Evolutionary conservation across 2,888 invertebrate species (phyloP).

Genomic region (Sphaerophoria rueppellii): DNA sequence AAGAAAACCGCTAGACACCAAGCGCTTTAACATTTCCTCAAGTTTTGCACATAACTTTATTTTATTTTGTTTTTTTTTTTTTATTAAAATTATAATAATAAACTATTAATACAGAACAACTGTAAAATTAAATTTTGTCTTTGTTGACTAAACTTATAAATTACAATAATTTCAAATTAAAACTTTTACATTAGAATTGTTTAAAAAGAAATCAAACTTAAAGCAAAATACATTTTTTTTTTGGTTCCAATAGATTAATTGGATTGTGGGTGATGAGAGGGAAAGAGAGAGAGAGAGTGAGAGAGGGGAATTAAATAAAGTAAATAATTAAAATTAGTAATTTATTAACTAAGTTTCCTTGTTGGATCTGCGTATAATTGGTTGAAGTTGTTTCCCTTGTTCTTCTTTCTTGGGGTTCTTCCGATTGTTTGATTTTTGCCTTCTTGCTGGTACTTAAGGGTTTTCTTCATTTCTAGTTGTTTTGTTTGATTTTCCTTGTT

Average conservation of each 20-base stretch:
- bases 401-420: constrained; percentile 29
- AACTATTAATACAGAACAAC: constrained; percentile 30
- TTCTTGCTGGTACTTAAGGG: constrained; percentile 47
- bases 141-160: constrained; percentile 31
- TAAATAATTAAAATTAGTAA: constrained; percentile 38
- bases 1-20: neutral
- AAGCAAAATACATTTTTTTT: constrained; percentile 38
- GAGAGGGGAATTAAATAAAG: constrained; percentile 18
- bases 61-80: constrained; percentile 1
- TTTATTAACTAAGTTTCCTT: constrained; percentile 70
- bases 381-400: constrained; percentile 49
- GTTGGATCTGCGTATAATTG: constrained; percentile 70
- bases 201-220: constrained; percentile 40
- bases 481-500: constrained; percentile 41
- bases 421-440: constrained; percentile 7
- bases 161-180: constrained; percentile 40
- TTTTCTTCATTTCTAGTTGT: constrained; percentile 8
- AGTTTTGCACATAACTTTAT: constrained; percentile 12
- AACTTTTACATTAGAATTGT: constrained; percentile 39
- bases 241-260: neutral
- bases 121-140: constrained; percentile 39
- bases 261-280: constrained; percentile 23
- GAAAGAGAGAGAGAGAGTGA: constrained; percentile 32
- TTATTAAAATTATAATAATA: constrained; percentile 17
- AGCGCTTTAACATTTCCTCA: neutral